Evolutionary conservation across 2,113 vertebrate species (phyloP).

Genomic region (Coryphaenoides rupestris): DNA sequence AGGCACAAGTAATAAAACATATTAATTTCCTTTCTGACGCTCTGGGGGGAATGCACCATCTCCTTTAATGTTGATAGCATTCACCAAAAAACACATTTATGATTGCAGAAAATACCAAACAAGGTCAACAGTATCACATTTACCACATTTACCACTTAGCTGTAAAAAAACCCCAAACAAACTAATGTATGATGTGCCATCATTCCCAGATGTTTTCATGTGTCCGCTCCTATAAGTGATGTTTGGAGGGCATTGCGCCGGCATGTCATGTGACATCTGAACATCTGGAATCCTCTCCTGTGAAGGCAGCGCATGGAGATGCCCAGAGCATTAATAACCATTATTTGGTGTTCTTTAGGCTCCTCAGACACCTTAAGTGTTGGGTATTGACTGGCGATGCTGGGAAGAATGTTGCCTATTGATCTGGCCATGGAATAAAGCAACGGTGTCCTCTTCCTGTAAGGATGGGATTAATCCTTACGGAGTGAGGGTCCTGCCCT

Average conservation of each 20-base stretch:
- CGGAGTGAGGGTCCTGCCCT: conserved; percentile 15
- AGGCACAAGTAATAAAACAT: neutral
- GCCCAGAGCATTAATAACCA: conserved; percentile 68
- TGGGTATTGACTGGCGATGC: conserved; percentile 66
- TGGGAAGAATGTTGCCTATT: conserved; percentile 69
- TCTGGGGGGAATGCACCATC: neutral
- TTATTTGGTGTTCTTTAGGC: conserved; percentile 69
- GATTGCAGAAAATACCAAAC: conserved; percentile 12
- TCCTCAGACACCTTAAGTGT: conserved; percentile 71
- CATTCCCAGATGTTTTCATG: neutral
- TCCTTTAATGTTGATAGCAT: conserved; percentile 11
- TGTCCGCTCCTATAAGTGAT: neutral
- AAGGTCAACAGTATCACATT: neutral
- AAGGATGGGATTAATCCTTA: conserved; percentile 55
- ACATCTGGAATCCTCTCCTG: conserved; percentile 27
- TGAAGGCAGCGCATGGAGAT: conserved; percentile 51
- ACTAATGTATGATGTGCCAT: neutral
- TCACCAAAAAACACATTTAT: conserved; percentile 7
- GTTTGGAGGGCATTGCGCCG: neutral
- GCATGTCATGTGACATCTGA: neutral
- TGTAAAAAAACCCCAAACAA: too few species aligned
- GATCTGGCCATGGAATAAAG: conserved; percentile 60
- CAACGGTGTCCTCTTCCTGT: conserved; percentile 56
- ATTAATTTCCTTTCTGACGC: conserved; percentile 1
- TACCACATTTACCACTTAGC: neutral